A percentile compares a stretch with the other conserved stretches of the same genome.
These are phyloP conservation scores for Crepidodera aurea DNA, from an alignment of 2,888 invertebrate genomes.

Conservation along the genomic window DNA sequence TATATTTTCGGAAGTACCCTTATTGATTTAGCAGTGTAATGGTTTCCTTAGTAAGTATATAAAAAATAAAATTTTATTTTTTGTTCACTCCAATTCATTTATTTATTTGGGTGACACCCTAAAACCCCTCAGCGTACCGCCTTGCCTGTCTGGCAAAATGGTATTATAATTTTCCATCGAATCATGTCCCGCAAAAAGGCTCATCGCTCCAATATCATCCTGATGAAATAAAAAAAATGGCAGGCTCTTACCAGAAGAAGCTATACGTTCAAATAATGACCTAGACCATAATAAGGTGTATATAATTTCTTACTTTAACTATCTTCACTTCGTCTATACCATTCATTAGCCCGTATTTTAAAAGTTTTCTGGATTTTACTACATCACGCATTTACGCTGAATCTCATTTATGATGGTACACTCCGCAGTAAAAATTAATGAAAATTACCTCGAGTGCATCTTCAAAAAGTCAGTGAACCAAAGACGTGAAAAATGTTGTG, in stretches of 20 bases:
- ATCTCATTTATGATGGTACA: slow-evolving; percentile 34
- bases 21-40: too few relatives aligned
- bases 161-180: slow-evolving; percentile 25
- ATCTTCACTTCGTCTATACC: slow-evolving; percentile 31
- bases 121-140: not conserved
- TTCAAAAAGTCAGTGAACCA: slow-evolving; percentile 31
- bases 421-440: slow-evolving; percentile 27
- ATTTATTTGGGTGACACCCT: too few relatives aligned
- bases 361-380: slow-evolving; percentile 33
- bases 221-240: slow-evolving; percentile 15
- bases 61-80: too few relatives aligned
- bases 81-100: too few relatives aligned
- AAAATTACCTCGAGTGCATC: slow-evolving; percentile 29
- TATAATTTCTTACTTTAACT: slow-evolving; percentile 33
- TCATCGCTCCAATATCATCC: slow-evolving; percentile 22
- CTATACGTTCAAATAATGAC: slow-evolving; percentile 30
- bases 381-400: slow-evolving; percentile 36
- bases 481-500: slow-evolving; percentile 25
- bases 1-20: too few relatives aligned
- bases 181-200: slow-evolving; percentile 24
- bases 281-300: slow-evolving; percentile 32
- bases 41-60: too few relatives aligned
- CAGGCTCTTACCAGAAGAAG: slow-evolving; percentile 28
- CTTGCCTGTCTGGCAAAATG: slow-evolving; percentile 2
- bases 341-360: slow-evolving; percentile 32